Evolutionary conservation across 2,888 invertebrate genomes (phyloP), one percentile per base, ranked within the genome.

Genomic region (Nomada fabriciana): DNA sequence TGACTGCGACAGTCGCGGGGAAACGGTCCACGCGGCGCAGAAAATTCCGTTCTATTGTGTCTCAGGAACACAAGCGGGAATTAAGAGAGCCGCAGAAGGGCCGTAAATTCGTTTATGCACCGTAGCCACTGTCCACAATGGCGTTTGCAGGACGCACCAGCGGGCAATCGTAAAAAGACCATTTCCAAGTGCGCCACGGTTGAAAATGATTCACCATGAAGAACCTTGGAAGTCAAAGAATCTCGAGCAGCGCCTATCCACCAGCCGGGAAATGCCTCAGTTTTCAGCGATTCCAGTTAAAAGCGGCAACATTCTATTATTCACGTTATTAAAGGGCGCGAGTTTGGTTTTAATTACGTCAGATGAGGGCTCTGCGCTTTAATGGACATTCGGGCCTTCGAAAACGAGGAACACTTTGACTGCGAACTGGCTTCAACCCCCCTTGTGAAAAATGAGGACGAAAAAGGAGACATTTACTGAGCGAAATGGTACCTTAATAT

Each of bases 331-430:
- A 76, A 80, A 61, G 55, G 75, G n/a, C 76, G 64, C 67, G 69
- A 80, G 82, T 71, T 82, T 76, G 65, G 72, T 64, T 82, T 76
- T 80, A 82, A 80, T 82, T 73, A 76, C 80, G 52, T 50, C 55
- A 36, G 57, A 13, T 1, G 15, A 68, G 76, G 18, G 65, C 53
- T 55, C 43, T 13, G 61, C 53, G 53, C 59, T 75, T 67, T 78
- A 78, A 78, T 78, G 77, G 76, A 78, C 77, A 55, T 15, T 47
- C 70, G 50, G 29, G 52, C 50, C 60, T 53, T 47, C 69, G 53
- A 59, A 68, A 15, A 43, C 47, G 47, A 47, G 47, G 47, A 15
- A 15, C 15, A 15, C 4, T 47, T 47, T 11, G 15, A 42, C 18
- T 50, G 13, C 42, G 0, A 25, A 53, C n/a, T 20, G 9, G 15